Base-by-base conservation (phyloP, 2,113 vertebrate species). In the Ameiurus melas region DNA sequence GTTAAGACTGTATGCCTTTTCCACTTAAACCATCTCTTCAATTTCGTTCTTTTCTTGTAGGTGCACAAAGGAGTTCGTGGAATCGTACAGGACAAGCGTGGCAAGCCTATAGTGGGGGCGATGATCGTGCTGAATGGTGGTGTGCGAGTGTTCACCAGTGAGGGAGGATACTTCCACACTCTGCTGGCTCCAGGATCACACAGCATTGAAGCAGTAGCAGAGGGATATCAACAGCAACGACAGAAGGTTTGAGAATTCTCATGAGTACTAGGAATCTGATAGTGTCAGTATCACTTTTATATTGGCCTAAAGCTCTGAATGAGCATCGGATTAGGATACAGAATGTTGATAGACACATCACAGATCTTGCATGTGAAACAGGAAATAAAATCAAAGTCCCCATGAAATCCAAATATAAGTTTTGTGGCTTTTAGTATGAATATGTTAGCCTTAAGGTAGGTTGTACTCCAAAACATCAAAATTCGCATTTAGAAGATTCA, bases 51-150 rank as follows among this genome's bases (percentile, higher is more conserved):
- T 58, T 10, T 22, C 53, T 92, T 91, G 81, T 92, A 99, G 98
- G 97, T 97, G 85, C 97, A 99, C 84, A 99, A 99, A 90, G 98
- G 98, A 22, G 94, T 99, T 85, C 97, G 96, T 75, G 98, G 98
- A 0, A 92, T 97, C 84, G 98, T 98, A 87, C 96, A 94, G 92
- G 98, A 99, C 92, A 97, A 95, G 91, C 97, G 93, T 62, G 97
- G 98, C 83, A 98, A 97, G 90, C 95, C 98, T 5, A 95, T 99
- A 70, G 94, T 95, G 71, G 98, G 97, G 77, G 97, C 97, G 2
- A 92, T 95, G 87, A 96, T 99, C 83, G 94, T 98, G 12, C 90
- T 99, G 86, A 97, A 98, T 17, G 96, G 97, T 71, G 95, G 96
- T 12, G 92, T 97, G 87, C 96, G 93, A 80, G 94, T 99, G 5